Conservation (phyloP, 2,888 invertebrate genomes). For the Andrena marginata region DNA sequence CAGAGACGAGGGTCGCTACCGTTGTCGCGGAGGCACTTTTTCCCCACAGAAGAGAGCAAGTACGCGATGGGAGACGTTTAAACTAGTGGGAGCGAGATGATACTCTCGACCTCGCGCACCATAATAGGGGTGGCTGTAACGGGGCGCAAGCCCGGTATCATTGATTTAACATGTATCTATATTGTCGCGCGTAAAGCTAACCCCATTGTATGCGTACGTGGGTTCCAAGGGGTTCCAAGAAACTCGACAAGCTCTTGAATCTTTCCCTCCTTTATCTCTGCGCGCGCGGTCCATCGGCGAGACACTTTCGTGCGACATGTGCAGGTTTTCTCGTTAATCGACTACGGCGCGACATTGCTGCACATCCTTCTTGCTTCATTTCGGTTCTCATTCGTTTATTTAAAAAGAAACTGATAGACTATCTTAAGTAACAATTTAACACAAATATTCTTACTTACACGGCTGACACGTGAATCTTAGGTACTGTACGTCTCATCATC, state of each 20-base stretch:
- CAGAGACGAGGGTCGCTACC: conserved; percentile 5
- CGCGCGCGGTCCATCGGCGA: too few species aligned
- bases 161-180: conserved; percentile 81
- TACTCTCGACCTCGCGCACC: conserved; percentile 73
- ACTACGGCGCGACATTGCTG: too few species aligned
- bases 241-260: neutral
- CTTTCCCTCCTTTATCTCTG: neutral
- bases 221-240: neutral
- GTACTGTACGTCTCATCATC: conserved; percentile 1
- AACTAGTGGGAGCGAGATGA: conserved; percentile 22
- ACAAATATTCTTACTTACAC: conserved; percentile 15
- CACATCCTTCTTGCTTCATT: neutral
- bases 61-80: conserved; percentile 5
- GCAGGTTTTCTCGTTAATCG: too few species aligned
- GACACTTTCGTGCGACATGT: too few species aligned
- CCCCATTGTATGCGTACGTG: neutral
- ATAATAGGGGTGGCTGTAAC: conserved; percentile 71
- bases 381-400: conserved; percentile 27
- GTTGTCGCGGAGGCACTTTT: conserved; percentile 16
- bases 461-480: conserved; percentile 10
- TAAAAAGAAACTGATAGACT: conserved; percentile 26
- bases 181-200: conserved; percentile 60
- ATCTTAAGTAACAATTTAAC: conserved; percentile 39
- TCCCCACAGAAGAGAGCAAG: neutral
- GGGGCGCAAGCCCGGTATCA: conserved; percentile 83